Base-by-base conservation (phyloP, 2,113 vertebrate species). In the Clinocottus analis region DNA sequence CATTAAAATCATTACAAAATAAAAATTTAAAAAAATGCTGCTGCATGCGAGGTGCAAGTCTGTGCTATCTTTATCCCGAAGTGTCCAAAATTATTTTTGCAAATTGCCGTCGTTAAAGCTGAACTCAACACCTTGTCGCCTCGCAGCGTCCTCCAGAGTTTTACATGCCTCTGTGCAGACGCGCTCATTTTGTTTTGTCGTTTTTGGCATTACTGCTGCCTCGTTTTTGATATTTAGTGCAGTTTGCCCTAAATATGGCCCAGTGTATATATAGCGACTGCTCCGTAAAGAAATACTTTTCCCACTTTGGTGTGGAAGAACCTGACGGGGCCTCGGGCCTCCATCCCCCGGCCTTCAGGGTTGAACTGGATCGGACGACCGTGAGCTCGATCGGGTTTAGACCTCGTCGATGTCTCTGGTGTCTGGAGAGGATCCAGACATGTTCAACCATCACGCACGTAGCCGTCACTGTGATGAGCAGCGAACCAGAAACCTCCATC, bases 1-100 rank as follows among this genome's bases (percentile, higher is more conserved):
- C 71, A 86, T 86, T 84, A 17, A 84, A 72, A 77, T 76, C 58
- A 73, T 82, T 70, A 82, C 4, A 45, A 37, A 9, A 35, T 6
- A 37, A 37, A 37, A 37, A 37, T 1, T 9, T 1, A 37, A 37
- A 68, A 86, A 89, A 73, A 17, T 51, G 65, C 69, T 29, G 64
- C 68, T 41, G 63, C 17, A 56, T 47, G 45, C 80, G 49, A 74
- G 63, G 72, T 33, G 61, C 62, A 85, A 80, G 75, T 68, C 17
- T 84, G 64, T 33, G 33, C 87, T 62, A 72, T 84, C 59, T 74
- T 89, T 82, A 65, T 61, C 68, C 68, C 76, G 1, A 79, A 70
- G 64, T 60, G 61, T 80, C 74, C 25, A 33, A 78, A 86, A 16
- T 49, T n/a, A 74, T 2, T 33, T 75, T 3, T 19, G 37, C 58